Base-by-base conservation (phyloP, 2,888 invertebrate genomes). In the Scaptomyza flava region DNA sequence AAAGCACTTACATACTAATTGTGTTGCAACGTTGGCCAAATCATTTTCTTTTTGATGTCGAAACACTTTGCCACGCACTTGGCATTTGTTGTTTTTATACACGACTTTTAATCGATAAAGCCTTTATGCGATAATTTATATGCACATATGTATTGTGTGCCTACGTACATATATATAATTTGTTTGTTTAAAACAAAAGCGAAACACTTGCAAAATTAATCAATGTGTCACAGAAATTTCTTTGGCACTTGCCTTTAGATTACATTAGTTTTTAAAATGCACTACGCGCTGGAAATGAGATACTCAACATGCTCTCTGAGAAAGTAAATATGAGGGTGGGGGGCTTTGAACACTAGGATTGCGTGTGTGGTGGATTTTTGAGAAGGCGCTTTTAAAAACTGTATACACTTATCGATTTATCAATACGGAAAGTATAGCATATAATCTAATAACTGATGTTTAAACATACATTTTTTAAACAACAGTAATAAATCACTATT, bases 371-470 rank as follows among this genome's bases (percentile, higher is more conserved):
- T 81, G 81, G 77, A 62, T 81, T 72, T 70, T 23, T 7, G 33
- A 41, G 34, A 74, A 50, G 60, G 68, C 70, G 68, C 59, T 41
- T 46, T 54, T 17, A 60, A 46, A 54, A 51, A 50, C 42, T 54
- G 59, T 67, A 62, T 64, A 63, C 72, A 71, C 68, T 76, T 79
- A 79, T 81, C 71, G 81, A 84, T 79, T 81, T 77, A 67, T 68
- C 66, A 83, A 70, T 70, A 61, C 38, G 14, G 31, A 7, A 17
- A 42, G 54, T 31, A 45, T 36, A 27, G 46, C 41, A 36, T 63
- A 36, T 51, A 38, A 58, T 36, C 17, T 57, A 1, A 46, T 45
- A 60, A 58, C 14, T 47, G 9, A 46, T 66, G 33, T 46, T 34
- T 20, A 11, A 48, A 23, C 42, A 43, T 47, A 12, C 61, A 60